These are phyloP conservation scores for Mirza zaza DNA, from an alignment of 2,113 vertebrate species.

Conservation along the genomic window DNA sequence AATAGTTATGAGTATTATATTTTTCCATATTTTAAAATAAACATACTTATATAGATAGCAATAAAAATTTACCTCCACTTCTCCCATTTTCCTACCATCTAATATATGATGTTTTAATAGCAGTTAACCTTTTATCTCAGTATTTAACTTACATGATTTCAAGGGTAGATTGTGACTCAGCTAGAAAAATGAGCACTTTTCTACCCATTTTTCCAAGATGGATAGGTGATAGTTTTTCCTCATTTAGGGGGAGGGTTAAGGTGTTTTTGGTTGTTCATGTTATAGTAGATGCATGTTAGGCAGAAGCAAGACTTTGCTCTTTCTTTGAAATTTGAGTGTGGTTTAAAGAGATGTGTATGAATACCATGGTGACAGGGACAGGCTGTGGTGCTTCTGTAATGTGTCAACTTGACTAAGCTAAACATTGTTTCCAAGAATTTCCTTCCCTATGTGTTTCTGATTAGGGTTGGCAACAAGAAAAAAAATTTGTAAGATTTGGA, in stretches of 20 bases:
- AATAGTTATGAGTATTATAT: not conserved
- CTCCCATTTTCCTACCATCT: not conserved
- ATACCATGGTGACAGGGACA: not conserved
- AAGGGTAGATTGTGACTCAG: not conserved
- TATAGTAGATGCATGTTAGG: not conserved
- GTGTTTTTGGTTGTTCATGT: not conserved
- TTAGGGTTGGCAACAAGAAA: not conserved
- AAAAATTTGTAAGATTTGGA: not conserved
- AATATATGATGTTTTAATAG: not conserved
- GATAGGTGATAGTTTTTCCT: not conserved
- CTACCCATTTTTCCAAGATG: not conserved
- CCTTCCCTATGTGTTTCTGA: not conserved
- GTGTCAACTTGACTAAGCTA: not conserved
- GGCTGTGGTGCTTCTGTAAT: not conserved
- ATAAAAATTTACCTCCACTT: not conserved
- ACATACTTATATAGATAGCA: not conserved
- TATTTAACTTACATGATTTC: not conserved
- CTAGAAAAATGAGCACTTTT: not conserved
- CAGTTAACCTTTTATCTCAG: not conserved
- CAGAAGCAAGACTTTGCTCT: not conserved
- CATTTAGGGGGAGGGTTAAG: not conserved
- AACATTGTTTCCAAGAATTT: not conserved
- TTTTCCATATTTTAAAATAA: not conserved
- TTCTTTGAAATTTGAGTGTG: not conserved
- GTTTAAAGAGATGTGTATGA: not conserved